Base-by-base conservation (phyloP, 2,113 vertebrate genomes). In the Butastur rufipennis region DNA sequence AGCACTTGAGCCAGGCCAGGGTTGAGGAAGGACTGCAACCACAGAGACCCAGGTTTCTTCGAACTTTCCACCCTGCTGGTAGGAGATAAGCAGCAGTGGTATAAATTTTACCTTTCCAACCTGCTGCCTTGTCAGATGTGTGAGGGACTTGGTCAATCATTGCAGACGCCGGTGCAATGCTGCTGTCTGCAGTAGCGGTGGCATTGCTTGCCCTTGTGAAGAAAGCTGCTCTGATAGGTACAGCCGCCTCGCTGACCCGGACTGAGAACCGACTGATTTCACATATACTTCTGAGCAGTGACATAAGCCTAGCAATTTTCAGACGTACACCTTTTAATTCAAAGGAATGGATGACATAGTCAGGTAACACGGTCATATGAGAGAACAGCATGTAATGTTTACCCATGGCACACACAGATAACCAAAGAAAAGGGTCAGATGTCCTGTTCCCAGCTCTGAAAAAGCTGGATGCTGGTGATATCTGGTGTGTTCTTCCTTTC, bases 21-120 rank as follows among this genome's bases (percentile, higher is more conserved):
- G 19, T 7, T 31, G 45, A 68, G 62, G 66, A 82, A 82, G 18
- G 31, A 13, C 48, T 58, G 43, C 25, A 19, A 8, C 16, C 25
- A 16, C 45, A 45, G 36, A 79, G 52, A 62, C 62, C 62, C 2
- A 38, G 18, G 27, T 61, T 61, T 55, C 42, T 84, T 66, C 3
- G 0, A 55, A 34, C 23, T 43, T 70, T 13, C 43, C 14, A 56
- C 16, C 20, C 36, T 0, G 2, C 31, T 0, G 0, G 13, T 43
- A 43, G 40, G 36, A 58, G 26, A 32, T 6, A 22, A 38, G 66
- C 66, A 62, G 62, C 4, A 52, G 40, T 2, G 2, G 16, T 48
- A 12, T 6, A 52, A 36, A 20, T 38, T 26, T n/a, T 27, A n/a
- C 11, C 52, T 62, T 65, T 45, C 32, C 40, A 59, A 5, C n/a